phyloP scores from a whole-genome alignment of 1,140 invertebrate genomes.

The Pectinophora gossypiella region DNA sequence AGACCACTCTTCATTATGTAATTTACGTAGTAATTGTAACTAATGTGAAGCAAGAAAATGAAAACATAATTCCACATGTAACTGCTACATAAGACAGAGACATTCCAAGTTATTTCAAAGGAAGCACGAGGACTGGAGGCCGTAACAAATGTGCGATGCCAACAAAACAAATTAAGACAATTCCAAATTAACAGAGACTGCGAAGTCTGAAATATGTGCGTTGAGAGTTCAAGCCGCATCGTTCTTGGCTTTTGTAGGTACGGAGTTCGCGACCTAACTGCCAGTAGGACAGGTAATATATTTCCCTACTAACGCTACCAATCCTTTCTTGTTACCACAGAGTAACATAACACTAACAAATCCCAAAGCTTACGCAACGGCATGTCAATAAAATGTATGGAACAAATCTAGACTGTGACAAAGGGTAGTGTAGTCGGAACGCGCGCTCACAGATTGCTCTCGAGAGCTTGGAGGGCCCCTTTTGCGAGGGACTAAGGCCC shows the following conservation, averaged over 20 bases:
- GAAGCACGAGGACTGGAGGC: background rate
- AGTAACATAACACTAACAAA: background rate
- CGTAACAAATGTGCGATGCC: constrained; percentile 37
- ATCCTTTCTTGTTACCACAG: background rate
- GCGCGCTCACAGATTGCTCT: constrained; percentile 51
- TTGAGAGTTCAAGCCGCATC: constrained; percentile 36
- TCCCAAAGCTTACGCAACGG: background rate
- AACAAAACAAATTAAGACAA: constrained; percentile 62
- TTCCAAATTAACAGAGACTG: constrained; percentile 57
- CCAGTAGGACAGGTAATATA: constrained; percentile 25
- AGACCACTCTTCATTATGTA: too few species aligned
- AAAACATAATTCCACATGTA: too few species aligned
- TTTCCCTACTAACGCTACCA: constrained; percentile 16
- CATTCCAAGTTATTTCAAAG: background rate
- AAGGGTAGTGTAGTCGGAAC: constrained; percentile 38
- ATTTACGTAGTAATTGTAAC: too few species aligned
- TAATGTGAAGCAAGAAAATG: too few species aligned
- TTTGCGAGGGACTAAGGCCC: constrained; percentile 50
- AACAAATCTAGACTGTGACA: constrained; percentile 24
- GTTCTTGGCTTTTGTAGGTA: constrained; percentile 32
- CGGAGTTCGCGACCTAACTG: constrained; percentile 31
- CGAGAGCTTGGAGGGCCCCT: constrained; percentile 51
- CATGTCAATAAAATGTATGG: background rate
- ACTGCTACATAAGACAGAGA: too few species aligned
- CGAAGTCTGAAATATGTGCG: constrained; percentile 52